Evolutionary conservation across 2,113 vertebrate genomes (phyloP).

Genomic region (Bos taurus): DNA sequence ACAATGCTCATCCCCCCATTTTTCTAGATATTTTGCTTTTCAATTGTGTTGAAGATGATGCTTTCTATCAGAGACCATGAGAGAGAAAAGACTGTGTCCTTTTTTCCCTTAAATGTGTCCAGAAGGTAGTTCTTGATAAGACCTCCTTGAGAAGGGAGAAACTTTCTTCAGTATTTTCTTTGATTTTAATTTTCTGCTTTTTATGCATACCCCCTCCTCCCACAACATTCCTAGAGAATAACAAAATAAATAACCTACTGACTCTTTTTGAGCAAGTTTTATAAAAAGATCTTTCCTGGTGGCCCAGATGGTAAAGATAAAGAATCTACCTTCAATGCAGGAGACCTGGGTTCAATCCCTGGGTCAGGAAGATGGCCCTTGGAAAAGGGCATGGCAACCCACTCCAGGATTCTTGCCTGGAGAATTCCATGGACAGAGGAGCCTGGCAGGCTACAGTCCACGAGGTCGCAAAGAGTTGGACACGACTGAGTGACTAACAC

Average conservation of each 20-base stretch:
- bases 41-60: neutral
- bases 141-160: neutral
- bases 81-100: neutral
- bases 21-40: neutral
- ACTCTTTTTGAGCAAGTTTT: neutral
- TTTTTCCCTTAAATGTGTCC: neutral
- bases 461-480: accelerated
- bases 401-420: neutral
- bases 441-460: neutral
- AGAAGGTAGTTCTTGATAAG: neutral
- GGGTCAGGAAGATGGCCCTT: neutral
- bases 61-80: neutral
- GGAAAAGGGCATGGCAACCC: neutral
- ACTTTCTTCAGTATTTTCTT: neutral
- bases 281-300: neutral
- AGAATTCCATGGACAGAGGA: neutral
- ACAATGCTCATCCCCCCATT: neutral
- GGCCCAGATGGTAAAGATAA: neutral
- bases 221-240: neutral
- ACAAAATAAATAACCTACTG: neutral
- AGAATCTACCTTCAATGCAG: neutral
- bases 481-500: neutral
- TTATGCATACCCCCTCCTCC: neutral
- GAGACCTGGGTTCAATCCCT: neutral
- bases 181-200: conserved; percentile 9